Percentiles rank a stretch among this genome's conserved stretches.
phyloP scores from a whole-genome alignment of 2,888 invertebrate genomes.

The Ariolimax columbianus region DNA sequence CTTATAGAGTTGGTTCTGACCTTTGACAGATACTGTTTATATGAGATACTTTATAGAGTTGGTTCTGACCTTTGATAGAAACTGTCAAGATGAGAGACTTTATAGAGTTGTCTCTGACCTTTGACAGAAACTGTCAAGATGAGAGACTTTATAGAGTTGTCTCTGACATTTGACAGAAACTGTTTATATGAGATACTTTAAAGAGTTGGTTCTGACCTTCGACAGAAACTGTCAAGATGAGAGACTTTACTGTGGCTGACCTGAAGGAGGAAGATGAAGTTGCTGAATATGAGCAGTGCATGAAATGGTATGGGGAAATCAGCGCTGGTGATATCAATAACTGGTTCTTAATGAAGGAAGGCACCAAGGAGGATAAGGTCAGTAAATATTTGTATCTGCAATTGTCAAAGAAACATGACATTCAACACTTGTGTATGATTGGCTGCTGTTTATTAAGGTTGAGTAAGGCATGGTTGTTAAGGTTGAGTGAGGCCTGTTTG shows the following conservation, averaged over 20 bases:
- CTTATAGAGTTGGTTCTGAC: not conserved
- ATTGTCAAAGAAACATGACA: too few species aligned
- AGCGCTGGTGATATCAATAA: conserved; percentile 64
- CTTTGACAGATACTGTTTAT: not conserved
- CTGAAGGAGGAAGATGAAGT: conserved; percentile 71
- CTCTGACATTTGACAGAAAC: not conserved
- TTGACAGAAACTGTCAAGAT: too few species aligned
- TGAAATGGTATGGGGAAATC: conserved; percentile 74
- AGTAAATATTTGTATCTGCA: conserved; percentile 1
- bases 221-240: conserved; percentile 75
- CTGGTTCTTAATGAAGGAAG: conserved; percentile 67
- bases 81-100: too few species aligned
- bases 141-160: too few species aligned
- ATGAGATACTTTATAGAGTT: too few species aligned
- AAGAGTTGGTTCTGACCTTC: too few species aligned
- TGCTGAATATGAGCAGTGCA: conserved; percentile 71
- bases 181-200: too few species aligned
- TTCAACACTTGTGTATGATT: too few species aligned
- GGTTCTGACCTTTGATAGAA: not conserved
- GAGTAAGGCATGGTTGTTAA: too few species aligned
- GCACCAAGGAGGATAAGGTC: conserved; percentile 71
- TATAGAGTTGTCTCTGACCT: not conserved
- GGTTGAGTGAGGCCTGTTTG: too few species aligned
- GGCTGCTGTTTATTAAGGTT: too few species aligned
- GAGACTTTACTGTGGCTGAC: conserved; percentile 68